phyloP scores from a whole-genome alignment of 2,888 invertebrate species.

The Actias luna region DNA sequence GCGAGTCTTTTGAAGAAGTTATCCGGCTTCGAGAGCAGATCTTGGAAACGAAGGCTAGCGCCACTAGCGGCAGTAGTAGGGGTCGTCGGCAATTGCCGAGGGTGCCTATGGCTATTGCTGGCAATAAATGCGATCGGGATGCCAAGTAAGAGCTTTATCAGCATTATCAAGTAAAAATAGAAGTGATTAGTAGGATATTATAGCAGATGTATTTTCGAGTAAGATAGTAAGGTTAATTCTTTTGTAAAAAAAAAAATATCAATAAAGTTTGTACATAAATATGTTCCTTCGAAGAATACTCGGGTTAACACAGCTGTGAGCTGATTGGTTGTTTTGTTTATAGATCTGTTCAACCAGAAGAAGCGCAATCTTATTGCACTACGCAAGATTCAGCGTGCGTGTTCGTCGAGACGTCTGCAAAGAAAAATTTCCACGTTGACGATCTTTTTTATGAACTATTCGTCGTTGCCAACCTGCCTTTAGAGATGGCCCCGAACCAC shows the following conservation, averaged over 20 bases:
- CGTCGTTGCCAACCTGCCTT: constrained; percentile 89
- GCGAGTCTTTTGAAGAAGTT: constrained; percentile 92
- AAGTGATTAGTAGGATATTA: no score
- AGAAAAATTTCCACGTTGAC: constrained; percentile 90
- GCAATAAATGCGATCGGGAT: constrained; percentile 93
- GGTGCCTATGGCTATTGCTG: constrained; percentile 93
- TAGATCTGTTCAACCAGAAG: constrained; percentile 89
- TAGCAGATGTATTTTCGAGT: no score
- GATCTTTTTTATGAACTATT: constrained; percentile 93
- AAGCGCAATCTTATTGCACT: constrained; percentile 89
- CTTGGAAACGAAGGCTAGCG: constrained; percentile 90
- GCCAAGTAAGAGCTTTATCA: constrained; percentile 89
- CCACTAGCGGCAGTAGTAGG: constrained; percentile 83
- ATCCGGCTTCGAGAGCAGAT: constrained; percentile 90
- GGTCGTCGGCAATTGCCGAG: constrained; percentile 84
- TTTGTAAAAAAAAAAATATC: no score
- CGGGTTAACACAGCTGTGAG: neutral
- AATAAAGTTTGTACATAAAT: neutral
- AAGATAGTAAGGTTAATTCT: no score
- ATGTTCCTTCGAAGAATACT: neutral
- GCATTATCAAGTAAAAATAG: no score
- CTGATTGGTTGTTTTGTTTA: constrained; percentile 21
- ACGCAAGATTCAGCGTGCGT: constrained; percentile 89
- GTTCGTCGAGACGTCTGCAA: constrained; percentile 92
- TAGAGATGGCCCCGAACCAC: constrained; percentile 94